Evolutionary conservation across 2,888 invertebrate genomes (phyloP).

Genomic region (Slavum lentiscoides): DNA sequence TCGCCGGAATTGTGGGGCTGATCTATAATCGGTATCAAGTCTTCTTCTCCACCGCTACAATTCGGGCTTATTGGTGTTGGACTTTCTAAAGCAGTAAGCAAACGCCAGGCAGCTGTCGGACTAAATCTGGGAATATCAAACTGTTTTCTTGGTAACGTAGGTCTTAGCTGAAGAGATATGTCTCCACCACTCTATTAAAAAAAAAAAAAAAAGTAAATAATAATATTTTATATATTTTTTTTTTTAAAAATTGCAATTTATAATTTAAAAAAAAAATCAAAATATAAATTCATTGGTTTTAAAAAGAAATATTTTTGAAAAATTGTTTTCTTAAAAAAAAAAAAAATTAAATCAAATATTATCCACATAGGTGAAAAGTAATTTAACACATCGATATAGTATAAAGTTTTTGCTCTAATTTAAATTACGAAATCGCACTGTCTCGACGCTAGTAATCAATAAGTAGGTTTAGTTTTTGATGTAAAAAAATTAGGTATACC

Average conservation of each 20-base stretch:
- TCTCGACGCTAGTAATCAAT: not conserved
- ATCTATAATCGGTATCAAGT: conserved; percentile 63
- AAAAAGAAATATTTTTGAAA: no score
- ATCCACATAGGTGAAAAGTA: no score
- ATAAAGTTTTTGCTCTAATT: not conserved
- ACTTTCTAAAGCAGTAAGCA: conserved; percentile 68
- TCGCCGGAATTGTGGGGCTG: conserved; percentile 63
- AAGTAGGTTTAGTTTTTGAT: not conserved
- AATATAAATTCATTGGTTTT: no score
- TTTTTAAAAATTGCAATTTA: no score
- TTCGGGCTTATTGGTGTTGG: conserved; percentile 53
- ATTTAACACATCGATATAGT: not conserved
- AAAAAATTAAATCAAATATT: no score
- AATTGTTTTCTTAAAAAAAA: no score
- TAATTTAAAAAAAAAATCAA: no score
- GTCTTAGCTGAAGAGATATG: conserved; percentile 75
- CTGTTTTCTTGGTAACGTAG: conserved; percentile 78
- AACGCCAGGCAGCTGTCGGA: conserved; percentile 81
- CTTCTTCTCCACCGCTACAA: conserved; percentile 56
- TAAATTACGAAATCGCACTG: not conserved
- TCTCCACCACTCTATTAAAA: conserved; percentile 52
- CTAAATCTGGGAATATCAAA: conserved; percentile 79
- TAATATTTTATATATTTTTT: no score
- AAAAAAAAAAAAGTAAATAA: no score
- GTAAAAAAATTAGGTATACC: conserved; percentile 24